Conservation (phyloP, 2,113 vertebrate species). For the Sinocyclocheilus grahami region DNA sequence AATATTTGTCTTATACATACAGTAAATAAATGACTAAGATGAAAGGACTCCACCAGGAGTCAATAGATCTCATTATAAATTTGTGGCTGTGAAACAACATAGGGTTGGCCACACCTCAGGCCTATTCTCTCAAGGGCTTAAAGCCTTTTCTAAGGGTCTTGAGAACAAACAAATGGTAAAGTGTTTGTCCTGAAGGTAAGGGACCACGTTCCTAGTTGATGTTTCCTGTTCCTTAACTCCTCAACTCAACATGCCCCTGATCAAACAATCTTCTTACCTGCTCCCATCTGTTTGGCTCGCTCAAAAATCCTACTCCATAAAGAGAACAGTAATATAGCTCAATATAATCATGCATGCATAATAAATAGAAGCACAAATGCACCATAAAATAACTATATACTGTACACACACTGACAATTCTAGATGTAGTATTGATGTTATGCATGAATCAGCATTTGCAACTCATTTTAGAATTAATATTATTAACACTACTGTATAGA, state of each 20-base stretch:
- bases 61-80: neutral
- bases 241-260: conserved; percentile 29
- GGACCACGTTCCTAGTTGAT: neutral
- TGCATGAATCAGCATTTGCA: too few species aligned
- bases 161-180: neutral
- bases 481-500: too few species aligned
- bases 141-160: neutral
- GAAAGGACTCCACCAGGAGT: neutral
- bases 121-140: neutral
- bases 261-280: conserved; percentile 27
- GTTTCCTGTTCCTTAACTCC: neutral
- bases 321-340: neutral
- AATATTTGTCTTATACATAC: neutral
- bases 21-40: neutral
- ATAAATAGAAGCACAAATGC: neutral
- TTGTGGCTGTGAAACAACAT: neutral
- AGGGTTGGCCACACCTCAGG: neutral
- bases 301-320: neutral
- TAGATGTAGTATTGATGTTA: too few species aligned
- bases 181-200: neutral
- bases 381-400: neutral
- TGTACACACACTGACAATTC: neutral
- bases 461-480: too few species aligned
- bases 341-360: neutral
- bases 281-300: conserved; percentile 37